phyloP scores from a whole-genome alignment of 2,113 vertebrate species.

The Pelmatolapia mariae region DNA sequence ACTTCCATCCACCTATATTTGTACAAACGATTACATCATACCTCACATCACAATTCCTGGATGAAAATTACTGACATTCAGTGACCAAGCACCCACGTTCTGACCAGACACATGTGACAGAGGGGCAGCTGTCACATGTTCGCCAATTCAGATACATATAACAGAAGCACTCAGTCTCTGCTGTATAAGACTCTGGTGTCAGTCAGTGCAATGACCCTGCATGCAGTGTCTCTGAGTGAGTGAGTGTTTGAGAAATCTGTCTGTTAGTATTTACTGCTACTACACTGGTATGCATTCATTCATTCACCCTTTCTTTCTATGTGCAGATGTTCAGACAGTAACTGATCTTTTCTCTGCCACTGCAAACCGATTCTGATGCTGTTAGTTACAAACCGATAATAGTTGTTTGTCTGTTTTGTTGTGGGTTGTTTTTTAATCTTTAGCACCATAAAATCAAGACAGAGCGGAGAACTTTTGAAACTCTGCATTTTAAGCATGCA shows the following conservation, averaged over 20 bases:
- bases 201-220: constrained; percentile 21
- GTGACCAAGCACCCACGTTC: background rate
- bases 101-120: background rate
- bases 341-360: background rate
- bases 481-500: background rate
- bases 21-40: background rate
- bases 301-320: background rate
- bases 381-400: background rate
- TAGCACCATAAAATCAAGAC: background rate
- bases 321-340: constrained; percentile 21
- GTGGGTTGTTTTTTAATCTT: background rate
- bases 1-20: background rate
- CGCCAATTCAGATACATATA: background rate
- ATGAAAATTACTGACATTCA: background rate
- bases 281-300: constrained; percentile 39
- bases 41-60: background rate
- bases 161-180: background rate
- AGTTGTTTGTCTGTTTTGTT: background rate
- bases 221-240: background rate
- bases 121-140: background rate
- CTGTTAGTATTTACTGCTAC: background rate
- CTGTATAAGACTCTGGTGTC: constrained; percentile 20
- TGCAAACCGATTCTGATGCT: background rate
- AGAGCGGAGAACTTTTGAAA: background rate
- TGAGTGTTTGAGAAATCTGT: background rate